phyloP scores from a whole-genome alignment of 2,113 vertebrate genomes.

The Himantopus leucocephalus region DNA sequence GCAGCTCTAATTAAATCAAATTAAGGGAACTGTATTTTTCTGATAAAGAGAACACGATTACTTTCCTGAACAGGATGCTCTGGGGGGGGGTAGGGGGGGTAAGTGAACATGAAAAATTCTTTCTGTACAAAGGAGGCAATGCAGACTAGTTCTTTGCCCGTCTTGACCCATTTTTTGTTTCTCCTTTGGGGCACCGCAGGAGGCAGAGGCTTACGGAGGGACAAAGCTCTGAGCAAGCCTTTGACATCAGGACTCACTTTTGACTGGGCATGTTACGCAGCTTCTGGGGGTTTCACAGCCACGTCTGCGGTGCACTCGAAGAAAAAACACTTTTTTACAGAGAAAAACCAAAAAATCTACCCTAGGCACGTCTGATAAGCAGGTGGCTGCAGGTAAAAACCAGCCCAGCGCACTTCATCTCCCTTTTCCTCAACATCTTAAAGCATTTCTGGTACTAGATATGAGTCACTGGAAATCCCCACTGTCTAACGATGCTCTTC shows the following conservation, averaged over 20 bases:
- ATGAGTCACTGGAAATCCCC: slow-evolving; percentile 68
- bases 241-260: background rate
- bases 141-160: background rate
- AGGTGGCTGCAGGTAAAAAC: slow-evolving; percentile 38
- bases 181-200: background rate
- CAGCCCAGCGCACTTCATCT: background rate
- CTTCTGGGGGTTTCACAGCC: background rate
- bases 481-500: background rate
- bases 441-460: background rate
- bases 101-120: background rate
- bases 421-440: slow-evolving; percentile 25
- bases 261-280: background rate
- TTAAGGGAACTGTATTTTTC: background rate
- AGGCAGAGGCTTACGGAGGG: background rate
- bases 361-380: background rate
- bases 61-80: background rate
- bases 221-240: background rate
- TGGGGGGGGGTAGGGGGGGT: too few species aligned
- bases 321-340: background rate
- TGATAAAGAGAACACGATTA: background rate
- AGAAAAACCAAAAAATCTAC: background rate
- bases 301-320: fast-evolving
- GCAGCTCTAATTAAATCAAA: background rate
- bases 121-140: background rate
- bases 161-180: background rate